phyloP scores from a whole-genome alignment of 2,113 vertebrate genomes.

The Marmota flaviventris region DNA sequence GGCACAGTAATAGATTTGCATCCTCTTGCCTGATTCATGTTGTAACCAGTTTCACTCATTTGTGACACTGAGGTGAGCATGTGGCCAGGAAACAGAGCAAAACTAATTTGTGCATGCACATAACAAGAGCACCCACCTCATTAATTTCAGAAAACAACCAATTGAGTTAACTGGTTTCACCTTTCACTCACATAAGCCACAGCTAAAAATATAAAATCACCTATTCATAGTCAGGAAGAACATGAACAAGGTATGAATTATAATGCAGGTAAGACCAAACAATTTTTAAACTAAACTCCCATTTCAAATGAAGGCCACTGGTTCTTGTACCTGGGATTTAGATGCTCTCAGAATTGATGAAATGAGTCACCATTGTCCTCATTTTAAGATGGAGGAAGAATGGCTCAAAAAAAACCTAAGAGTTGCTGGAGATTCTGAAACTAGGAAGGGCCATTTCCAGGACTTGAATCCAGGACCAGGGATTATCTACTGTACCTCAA shows the following conservation, averaged over 20 bases:
- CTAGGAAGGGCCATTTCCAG: background rate
- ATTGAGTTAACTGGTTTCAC: slow-evolving; percentile 24
- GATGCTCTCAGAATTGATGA: background rate
- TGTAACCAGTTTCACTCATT: background rate
- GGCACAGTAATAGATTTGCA: background rate
- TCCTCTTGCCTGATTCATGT: background rate
- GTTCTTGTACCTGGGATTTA: background rate
- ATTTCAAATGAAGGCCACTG: background rate
- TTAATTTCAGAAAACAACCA: background rate
- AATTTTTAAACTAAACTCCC: slow-evolving; percentile 51
- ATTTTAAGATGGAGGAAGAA: background rate
- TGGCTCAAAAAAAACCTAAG: background rate
- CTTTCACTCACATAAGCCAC: background rate
- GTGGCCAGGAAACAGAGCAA: background rate
- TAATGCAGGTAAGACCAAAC: background rate
- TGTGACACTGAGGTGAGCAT: background rate
- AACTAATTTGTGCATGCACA: background rate
- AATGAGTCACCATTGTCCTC: background rate
- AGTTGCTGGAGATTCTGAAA: background rate
- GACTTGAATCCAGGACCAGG: background rate
- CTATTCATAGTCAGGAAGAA: background rate
- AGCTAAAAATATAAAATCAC: background rate
- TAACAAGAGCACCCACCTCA: background rate
- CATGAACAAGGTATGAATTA: background rate
- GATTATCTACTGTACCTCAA: background rate